Conservation (phyloP, 2,797 vertebrate species). For the Anableps anableps region DNA sequence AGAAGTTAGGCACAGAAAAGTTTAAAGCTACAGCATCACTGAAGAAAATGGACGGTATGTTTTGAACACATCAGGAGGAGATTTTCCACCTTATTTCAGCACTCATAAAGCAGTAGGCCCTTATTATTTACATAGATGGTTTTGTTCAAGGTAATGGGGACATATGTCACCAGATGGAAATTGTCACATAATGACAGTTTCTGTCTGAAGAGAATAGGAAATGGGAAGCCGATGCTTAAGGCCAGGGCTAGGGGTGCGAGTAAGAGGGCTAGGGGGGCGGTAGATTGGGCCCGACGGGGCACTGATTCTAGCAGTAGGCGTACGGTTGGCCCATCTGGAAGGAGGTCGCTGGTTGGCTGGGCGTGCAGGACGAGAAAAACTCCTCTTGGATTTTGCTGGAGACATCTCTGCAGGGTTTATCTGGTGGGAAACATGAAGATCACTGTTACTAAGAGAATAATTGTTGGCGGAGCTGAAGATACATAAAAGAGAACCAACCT, state of each 20-base stretch:
- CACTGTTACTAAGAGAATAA: background rate
- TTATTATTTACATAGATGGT: slow-evolving; percentile 66
- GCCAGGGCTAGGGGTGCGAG: slow-evolving; percentile 67
- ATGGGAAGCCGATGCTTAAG: slow-evolving; percentile 65
- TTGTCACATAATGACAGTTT: slow-evolving; percentile 84
- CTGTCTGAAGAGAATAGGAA: slow-evolving; percentile 79
- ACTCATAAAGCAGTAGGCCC: slow-evolving; percentile 36
- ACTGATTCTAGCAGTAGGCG: slow-evolving; percentile 56
- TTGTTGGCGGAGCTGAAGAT: background rate
- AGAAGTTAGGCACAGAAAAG: slow-evolving; percentile 64
- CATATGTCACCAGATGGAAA: slow-evolving; percentile 42
- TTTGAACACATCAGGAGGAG: slow-evolving; percentile 27
- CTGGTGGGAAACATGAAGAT: slow-evolving; percentile 52
- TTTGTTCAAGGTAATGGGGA: background rate
- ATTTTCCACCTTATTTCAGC: slow-evolving; percentile 28
- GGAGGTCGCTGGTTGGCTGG: slow-evolving; percentile 94
- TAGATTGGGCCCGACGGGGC: slow-evolving; percentile 66
- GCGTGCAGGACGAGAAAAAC: slow-evolving; percentile 92
- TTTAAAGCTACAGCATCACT: slow-evolving; percentile 70
- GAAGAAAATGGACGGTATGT: slow-evolving; percentile 55
- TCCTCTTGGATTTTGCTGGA: slow-evolving; percentile 71
- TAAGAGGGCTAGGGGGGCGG: slow-evolving; percentile 65
- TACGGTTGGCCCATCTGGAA: slow-evolving; percentile 90
- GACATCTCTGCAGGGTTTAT: slow-evolving; percentile 57
- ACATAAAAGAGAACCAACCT: slow-evolving; percentile 51